Evolutionary conservation across 2,888 invertebrate genomes (phyloP), one percentile per base, ranked within the genome.

Genomic region (Ptychoptera albimana): DNA sequence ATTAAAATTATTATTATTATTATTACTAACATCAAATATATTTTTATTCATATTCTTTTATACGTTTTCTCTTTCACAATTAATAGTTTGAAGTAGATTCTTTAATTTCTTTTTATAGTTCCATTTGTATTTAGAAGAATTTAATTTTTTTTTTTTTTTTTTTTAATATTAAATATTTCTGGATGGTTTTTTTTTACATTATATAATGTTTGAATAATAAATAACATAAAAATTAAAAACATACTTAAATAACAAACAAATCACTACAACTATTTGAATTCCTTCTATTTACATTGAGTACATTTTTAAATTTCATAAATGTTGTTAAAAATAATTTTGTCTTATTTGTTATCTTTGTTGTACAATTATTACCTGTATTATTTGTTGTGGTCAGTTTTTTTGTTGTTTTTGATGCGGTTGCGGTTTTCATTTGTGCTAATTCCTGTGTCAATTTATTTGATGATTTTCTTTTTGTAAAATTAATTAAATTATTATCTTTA

Each of bases 261-360:
- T 64, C 62, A 48, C 60, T 64, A 54, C 64, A 64, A 49, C 59
- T 62, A 43, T 58, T 61, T 4, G 65, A 63, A 47, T 55, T 62
- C 42, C 64, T 44, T 2, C 64, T 55, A 43, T 58, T 60, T 39
- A 60, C 57, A 46, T 58, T 59, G 36, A 61, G 52, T 45, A 58
- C 53, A 29, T 58, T 60, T 51, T 64, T 64, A 50, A 64, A 63
- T 44, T 60, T 59, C 48, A 64, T 44, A 37, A 64, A 60, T 8
- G 65, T 63, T 2, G 61, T 56, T 3, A 64, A 48, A 45, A 64
- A 63, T 3, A 60, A 54, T 51, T 61, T 63, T 30, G 64, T 64
- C 45, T 61, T 56, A 42, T 56, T 58, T 15, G 64, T 60, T 16
- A 65, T 45, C 46, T 62, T 63, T 41, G 57, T 59, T n/a, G 60